These are phyloP conservation scores for Calameuta pallipes DNA, from an alignment of 2,888 invertebrate species.

Conservation along the genomic window DNA sequence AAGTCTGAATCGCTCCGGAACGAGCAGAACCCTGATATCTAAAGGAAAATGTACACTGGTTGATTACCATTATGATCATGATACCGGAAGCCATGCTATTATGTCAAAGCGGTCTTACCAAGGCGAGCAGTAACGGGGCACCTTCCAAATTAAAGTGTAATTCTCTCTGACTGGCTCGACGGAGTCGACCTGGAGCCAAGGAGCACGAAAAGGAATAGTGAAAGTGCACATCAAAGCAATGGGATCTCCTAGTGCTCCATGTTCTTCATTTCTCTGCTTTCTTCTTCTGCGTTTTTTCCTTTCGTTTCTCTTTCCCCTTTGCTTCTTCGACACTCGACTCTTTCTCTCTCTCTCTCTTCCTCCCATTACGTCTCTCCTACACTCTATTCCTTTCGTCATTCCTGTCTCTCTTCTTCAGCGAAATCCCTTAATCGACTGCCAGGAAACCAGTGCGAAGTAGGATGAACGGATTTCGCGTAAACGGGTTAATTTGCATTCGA, in stretches of 20 bases:
- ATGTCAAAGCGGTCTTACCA: slow-evolving; percentile 25
- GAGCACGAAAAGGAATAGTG: slow-evolving; percentile 30
- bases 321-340: slow-evolving; percentile 18
- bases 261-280: neutral
- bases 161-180: slow-evolving; percentile 22
- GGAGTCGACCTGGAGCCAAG: slow-evolving; percentile 8
- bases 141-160: slow-evolving; percentile 35
- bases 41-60: slow-evolving; percentile 35
- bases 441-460: neutral
- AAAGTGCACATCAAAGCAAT: slow-evolving; percentile 36
- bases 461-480: slow-evolving; percentile 36
- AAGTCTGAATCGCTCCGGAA: slow-evolving; percentile 20
- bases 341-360: slow-evolving; percentile 12
- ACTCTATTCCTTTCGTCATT: neutral
- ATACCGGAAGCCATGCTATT: slow-evolving; percentile 36
- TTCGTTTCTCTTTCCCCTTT: neutral
- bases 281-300: neutral
- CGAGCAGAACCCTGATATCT: slow-evolving; percentile 21
- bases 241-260: slow-evolving; percentile 23
- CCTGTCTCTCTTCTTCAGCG: neutral
- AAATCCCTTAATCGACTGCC: neutral
- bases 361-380: neutral
- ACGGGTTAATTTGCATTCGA: slow-evolving; percentile 52
- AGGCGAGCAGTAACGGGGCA: slow-evolving; percentile 14
- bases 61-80: slow-evolving; percentile 41